phyloP scores from a whole-genome alignment of 2,113 vertebrate genomes.

The Malurus elegans region DNA sequence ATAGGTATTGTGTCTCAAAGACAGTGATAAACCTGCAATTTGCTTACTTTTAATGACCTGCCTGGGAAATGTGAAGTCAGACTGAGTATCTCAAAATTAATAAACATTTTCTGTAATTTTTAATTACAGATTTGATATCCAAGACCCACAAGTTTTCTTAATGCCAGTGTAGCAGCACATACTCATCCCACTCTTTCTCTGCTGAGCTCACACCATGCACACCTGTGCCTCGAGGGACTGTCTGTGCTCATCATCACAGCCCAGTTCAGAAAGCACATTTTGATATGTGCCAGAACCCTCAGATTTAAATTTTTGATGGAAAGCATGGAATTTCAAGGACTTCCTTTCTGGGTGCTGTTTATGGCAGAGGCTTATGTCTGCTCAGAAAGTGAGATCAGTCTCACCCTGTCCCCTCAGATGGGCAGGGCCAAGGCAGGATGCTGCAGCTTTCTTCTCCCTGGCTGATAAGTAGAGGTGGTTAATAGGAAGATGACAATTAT shows the following conservation, averaged over 20 bases:
- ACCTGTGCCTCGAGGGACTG: background rate
- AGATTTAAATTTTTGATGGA: background rate
- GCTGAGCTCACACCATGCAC: background rate
- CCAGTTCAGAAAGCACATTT: background rate
- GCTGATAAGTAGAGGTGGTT: background rate
- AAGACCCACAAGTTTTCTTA: background rate
- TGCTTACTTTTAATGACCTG: background rate
- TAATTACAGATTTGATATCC: background rate
- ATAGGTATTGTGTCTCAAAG: background rate
- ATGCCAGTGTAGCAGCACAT: background rate
- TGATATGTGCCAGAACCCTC: background rate
- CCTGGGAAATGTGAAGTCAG: background rate
- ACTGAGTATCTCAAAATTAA: background rate
- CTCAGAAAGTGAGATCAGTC: background rate
- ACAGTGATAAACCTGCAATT: background rate
- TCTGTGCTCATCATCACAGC: background rate
- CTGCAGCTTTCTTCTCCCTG: background rate
- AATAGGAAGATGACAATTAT: constrained; percentile 30
- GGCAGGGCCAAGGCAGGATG: background rate
- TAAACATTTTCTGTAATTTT: background rate
- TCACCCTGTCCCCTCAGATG: background rate
- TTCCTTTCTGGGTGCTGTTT: background rate
- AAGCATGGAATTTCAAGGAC: background rate
- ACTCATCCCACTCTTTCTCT: background rate
- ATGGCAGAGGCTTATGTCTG: background rate